Percentiles rank a stretch among this genome's conserved stretches.
Conservation (phyloP, 2,797 vertebrate genomes). For the Enteromius thamalakanensis region DNA sequence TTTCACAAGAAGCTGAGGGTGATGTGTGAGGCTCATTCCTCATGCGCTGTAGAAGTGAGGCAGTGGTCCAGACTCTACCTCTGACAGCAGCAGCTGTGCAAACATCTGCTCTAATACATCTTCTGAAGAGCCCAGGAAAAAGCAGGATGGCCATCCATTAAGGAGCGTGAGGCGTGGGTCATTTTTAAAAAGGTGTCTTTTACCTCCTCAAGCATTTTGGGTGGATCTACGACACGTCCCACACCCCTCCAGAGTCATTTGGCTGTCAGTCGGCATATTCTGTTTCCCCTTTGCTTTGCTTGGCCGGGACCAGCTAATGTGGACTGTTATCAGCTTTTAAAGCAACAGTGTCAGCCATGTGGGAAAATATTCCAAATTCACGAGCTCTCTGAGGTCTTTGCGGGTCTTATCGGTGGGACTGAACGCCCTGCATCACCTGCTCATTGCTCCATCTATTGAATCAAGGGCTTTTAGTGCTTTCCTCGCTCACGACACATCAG, state of each 20-base stretch:
- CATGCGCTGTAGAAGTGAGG: constrained; percentile 56
- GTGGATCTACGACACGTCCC: constrained; percentile 66
- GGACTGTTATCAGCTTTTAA: constrained; percentile 64
- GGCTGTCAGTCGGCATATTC: constrained; percentile 57
- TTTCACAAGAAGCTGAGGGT: constrained; percentile 53
- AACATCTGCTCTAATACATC: constrained; percentile 74
- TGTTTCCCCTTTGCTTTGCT: constrained; percentile 65
- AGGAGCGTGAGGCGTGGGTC: constrained; percentile 47
- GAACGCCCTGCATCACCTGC: constrained; percentile 38
- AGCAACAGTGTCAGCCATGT: constrained; percentile 65
- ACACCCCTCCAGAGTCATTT: constrained; percentile 61
- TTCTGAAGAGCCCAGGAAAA: constrained; percentile 60
- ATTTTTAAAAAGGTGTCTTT: constrained; percentile 53
- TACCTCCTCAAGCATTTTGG: constrained; percentile 42
- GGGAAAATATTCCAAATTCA: constrained; percentile 54
- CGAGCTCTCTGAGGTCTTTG: constrained; percentile 33
- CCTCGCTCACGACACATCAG: neutral
- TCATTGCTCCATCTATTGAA: neutral
- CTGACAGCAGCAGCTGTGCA: constrained; percentile 75
- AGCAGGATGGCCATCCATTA: constrained; percentile 66
- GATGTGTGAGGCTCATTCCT: constrained; percentile 60
- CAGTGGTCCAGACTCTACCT: constrained; percentile 63
- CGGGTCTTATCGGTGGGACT: constrained; percentile 35
- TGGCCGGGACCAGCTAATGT: constrained; percentile 63
- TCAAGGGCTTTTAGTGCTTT: neutral